Percentiles rank a stretch among this genome's conserved stretches.
These are phyloP conservation scores for Glaucomys volans DNA, from an alignment of 2,113 vertebrate genomes.

Conservation along the genomic window DNA sequence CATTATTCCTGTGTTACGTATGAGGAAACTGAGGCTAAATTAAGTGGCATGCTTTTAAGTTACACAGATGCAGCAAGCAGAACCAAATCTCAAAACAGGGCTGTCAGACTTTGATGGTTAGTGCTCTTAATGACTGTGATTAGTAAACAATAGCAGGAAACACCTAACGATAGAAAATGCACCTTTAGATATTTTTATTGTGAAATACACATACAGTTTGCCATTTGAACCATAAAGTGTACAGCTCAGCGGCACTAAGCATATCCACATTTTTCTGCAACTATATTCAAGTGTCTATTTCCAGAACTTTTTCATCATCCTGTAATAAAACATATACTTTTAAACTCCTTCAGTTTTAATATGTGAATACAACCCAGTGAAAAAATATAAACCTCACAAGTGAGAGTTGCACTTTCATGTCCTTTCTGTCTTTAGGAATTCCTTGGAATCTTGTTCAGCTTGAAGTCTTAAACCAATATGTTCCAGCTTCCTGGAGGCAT, in stretches of 20 bases:
- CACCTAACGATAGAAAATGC: conserved; percentile 3
- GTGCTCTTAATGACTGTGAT: background rate
- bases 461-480: background rate
- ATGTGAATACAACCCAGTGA: background rate
- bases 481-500: background rate
- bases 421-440: background rate
- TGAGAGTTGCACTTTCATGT: background rate
- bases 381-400: background rate
- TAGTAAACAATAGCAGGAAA: background rate
- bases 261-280: background rate
- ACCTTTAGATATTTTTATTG: background rate
- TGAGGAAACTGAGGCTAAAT: background rate
- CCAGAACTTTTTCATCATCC: background rate
- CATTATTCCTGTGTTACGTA: background rate
- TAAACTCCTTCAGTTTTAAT: background rate
- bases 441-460: background rate
- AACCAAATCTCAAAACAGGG: background rate
- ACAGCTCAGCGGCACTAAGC: background rate
- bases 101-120: background rate
- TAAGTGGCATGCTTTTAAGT: background rate
- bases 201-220: background rate
- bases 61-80: background rate
- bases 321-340: background rate
- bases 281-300: background rate
- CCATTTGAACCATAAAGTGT: background rate